Percentiles rank a stretch among this genome's conserved stretches.
Evolutionary conservation across 2,797 vertebrate species (phyloP).

Genomic region (Schizothorax lantsangensis): DNA sequence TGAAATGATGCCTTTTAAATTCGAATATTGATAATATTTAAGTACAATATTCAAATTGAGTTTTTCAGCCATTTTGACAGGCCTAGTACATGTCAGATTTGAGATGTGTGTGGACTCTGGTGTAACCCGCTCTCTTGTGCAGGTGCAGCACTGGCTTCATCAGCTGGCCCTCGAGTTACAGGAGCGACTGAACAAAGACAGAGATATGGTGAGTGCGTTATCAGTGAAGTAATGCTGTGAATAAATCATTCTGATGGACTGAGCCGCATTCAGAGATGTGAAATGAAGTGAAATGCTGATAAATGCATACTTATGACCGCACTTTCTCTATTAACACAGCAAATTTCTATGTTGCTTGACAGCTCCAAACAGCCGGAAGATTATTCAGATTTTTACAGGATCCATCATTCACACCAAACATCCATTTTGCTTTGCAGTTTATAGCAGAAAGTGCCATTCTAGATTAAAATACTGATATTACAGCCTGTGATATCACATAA

Average conservation of each 20-base stretch:
- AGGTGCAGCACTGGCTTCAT: conserved; percentile 95
- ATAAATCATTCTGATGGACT: not conserved
- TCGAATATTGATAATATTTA: too few relatives aligned
- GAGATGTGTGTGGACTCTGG: not conserved
- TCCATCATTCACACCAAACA: not conserved
- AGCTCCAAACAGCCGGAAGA: not conserved
- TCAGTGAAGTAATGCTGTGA: not conserved
- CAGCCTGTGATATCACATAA: not conserved
- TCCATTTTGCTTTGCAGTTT: not conserved
- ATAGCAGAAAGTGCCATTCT: not conserved
- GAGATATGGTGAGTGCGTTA: conserved; percentile 81
- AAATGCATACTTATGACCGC: not conserved
- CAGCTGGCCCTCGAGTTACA: conserved; percentile 94
- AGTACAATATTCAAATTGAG: too few relatives aligned
- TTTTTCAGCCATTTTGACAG: too few relatives aligned
- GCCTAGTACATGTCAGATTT: too few relatives aligned
- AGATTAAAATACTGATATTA: not conserved
- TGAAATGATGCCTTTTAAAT: too few relatives aligned
- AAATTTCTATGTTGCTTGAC: not conserved
- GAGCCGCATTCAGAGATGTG: not conserved
- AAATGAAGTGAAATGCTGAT: not conserved
- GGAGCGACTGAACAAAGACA: conserved; percentile 91
- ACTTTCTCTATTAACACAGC: not conserved
- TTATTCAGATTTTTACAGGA: not conserved
- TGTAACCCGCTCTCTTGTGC: not conserved